Evolutionary conservation across 2,797 vertebrate species (phyloP).

Genomic region (Chaenodraco wilsoni): DNA sequence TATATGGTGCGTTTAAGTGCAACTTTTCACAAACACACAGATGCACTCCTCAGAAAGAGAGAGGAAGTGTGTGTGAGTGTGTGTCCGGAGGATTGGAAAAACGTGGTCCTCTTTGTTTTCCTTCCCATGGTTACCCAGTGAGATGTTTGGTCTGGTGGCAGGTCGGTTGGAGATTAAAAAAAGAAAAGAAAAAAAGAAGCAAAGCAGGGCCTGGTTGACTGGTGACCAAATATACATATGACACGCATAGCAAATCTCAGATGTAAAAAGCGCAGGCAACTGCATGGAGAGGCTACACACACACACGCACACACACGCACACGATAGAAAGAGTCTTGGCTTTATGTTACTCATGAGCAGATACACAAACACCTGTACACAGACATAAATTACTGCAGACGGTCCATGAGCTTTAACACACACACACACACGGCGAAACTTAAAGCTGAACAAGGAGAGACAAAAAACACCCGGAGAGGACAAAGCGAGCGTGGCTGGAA

Average conservation of each 20-base stretch:
- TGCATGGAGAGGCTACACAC: constrained; percentile 27
- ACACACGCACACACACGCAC: constrained; percentile 20
- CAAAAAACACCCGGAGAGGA: constrained; percentile 9
- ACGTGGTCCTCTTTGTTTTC: constrained; percentile 57
- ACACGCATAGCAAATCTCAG: constrained; percentile 33
- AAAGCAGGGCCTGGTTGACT: constrained; percentile 37
- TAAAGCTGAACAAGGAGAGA: too few relatives aligned
- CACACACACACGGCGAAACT: too few relatives aligned
- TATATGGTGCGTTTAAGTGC: constrained; percentile 66
- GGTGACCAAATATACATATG: constrained; percentile 16
- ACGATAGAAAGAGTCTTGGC: constrained; percentile 52
- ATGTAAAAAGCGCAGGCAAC: constrained; percentile 54
- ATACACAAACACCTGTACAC: constrained; percentile 63
- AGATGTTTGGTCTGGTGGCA: constrained; percentile 64
- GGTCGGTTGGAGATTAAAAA: constrained; percentile 37
- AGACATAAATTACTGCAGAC: constrained; percentile 58
- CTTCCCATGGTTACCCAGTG: constrained; percentile 59
- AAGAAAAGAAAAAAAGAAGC: constrained; percentile 6
- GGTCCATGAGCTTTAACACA: constrained; percentile 25
- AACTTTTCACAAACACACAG: constrained; percentile 59
- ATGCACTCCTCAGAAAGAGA: constrained; percentile 35
- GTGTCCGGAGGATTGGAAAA: constrained; percentile 50
- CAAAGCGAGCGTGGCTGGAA: constrained; percentile 61
- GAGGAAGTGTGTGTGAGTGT: constrained; percentile 4
- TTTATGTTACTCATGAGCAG: constrained; percentile 58